Evolutionary conservation across 1,140 invertebrate genomes (phyloP).

Genomic region (Zaprionus vittiger): DNA sequence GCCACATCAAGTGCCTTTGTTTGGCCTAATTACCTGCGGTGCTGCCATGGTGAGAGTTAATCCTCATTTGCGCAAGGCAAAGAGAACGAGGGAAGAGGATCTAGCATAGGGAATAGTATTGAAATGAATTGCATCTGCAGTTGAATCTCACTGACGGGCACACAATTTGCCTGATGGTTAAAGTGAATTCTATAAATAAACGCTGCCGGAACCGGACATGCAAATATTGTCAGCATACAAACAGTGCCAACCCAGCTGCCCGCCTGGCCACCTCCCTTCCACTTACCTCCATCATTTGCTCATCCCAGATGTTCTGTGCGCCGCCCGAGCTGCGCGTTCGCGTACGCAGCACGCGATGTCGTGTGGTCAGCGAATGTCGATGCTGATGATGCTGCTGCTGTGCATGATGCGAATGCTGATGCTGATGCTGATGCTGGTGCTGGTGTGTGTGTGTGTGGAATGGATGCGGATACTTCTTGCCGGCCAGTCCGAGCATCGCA

Average conservation of each 20-base stretch:
- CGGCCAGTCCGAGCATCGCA: slow-evolving; percentile 58
- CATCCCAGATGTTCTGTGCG: slow-evolving; percentile 84
- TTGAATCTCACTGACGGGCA: slow-evolving; percentile 6
- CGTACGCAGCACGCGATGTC: slow-evolving; percentile 70
- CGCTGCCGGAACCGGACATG: slow-evolving; percentile 3
- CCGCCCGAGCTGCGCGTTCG: slow-evolving; percentile 80
- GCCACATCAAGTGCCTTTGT: background rate
- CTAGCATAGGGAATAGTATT: background rate
- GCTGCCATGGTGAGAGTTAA: slow-evolving; percentile 33
- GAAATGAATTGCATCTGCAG: slow-evolving; percentile 21
- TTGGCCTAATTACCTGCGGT: slow-evolving; percentile 55
- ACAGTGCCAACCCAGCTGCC: background rate
- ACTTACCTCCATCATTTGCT: slow-evolving; percentile 85
- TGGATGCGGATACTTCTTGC: slow-evolving; percentile 63
- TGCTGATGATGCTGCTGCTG: slow-evolving; percentile 72
- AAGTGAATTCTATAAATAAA: slow-evolving; percentile 57
- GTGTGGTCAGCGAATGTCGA: slow-evolving; percentile 78
- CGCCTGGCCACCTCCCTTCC: too few species aligned
- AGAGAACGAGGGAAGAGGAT: too few species aligned
- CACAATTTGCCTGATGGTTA: slow-evolving; percentile 19
- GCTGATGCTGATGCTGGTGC: slow-evolving; percentile 49
- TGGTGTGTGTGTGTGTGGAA: slow-evolving; percentile 38
- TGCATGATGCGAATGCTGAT: slow-evolving; percentile 36
- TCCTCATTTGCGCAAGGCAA: slow-evolving; percentile 21
- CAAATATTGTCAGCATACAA: slow-evolving; percentile 9